A percentile compares a stretch with the other conserved stretches of the same genome.
Conservation (phyloP, 2,113 vertebrate genomes). For the Bufo gargarizans region DNA sequence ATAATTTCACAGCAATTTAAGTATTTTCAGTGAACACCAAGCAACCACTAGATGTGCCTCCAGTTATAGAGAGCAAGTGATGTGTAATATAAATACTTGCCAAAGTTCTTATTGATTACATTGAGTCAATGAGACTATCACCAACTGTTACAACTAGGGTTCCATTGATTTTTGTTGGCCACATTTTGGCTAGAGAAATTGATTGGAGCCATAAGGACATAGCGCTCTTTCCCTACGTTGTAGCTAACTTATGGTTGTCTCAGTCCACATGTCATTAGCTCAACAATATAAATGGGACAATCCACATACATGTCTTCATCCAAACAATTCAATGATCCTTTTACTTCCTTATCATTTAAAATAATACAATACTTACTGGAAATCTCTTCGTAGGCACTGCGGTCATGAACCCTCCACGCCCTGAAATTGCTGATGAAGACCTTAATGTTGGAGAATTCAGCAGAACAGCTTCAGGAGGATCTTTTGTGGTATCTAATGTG, state of each 20-base stretch:
- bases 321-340: neutral
- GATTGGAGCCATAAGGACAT: no score
- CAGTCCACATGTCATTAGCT: neutral
- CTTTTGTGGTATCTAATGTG: conserved; percentile 60
- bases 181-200: no score
- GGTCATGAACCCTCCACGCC: conserved; percentile 66
- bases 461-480: conserved; percentile 66
- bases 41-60: neutral
- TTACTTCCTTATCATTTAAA: neutral
- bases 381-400: conserved; percentile 64
- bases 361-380: neutral
- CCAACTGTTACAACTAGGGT: no score
- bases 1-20: no score
- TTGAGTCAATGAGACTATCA: no score
- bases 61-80: neutral
- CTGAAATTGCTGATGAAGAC: conserved; percentile 61
- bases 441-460: conserved; percentile 66
- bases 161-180: no score
- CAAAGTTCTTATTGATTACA: no score
- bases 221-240: no score
- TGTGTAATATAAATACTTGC: neutral
- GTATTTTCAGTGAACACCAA: neutral
- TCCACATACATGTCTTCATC: neutral
- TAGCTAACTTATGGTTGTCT: no score
- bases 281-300: neutral